These are phyloP conservation scores for Cantharis rustica DNA, from an alignment of 2,888 invertebrate genomes.

Conservation along the genomic window DNA sequence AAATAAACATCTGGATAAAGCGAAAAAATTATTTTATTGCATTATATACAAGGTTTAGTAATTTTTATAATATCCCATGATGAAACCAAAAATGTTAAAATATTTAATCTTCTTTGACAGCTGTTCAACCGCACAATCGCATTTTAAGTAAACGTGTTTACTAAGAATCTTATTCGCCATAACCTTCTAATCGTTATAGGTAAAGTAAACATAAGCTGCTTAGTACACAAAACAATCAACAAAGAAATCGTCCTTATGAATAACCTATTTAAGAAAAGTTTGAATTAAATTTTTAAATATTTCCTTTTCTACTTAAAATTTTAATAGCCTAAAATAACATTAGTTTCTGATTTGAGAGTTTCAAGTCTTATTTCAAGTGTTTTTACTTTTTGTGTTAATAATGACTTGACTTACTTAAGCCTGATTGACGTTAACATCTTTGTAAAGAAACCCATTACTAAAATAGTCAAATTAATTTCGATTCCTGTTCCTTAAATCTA, in stretches of 20 bases:
- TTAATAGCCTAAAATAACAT: neutral
- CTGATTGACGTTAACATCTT: neutral
- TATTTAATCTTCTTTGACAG: conserved; percentile 27
- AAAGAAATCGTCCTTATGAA: conserved; percentile 16
- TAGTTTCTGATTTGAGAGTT: neutral
- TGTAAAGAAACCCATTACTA: neutral
- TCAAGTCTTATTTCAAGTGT: neutral
- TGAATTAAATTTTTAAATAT: neutral
- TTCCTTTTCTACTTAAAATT: neutral
- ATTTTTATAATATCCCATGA: neutral
- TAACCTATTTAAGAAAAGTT: neutral
- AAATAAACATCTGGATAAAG: too few relatives aligned
- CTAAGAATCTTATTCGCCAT: conserved; percentile 35
- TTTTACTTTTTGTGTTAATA: neutral
- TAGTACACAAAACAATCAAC: conserved; percentile 23
- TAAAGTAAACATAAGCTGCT: conserved; percentile 33
- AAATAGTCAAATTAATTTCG: neutral
- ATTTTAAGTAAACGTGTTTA: conserved; percentile 38
- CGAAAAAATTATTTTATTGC: too few relatives aligned
- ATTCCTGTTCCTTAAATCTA: neutral
- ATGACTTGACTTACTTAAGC: neutral
- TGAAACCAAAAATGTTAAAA: neutral
- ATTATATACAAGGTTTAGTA: neutral
- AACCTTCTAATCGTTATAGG: conserved; percentile 35
- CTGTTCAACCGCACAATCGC: conserved; percentile 32